A percentile compares a stretch with the other conserved stretches of the same genome.
These are phyloP conservation scores for Neosilurus mollespiculum DNA, from an alignment of 2,797 vertebrate genomes.

Conservation along the genomic window DNA sequence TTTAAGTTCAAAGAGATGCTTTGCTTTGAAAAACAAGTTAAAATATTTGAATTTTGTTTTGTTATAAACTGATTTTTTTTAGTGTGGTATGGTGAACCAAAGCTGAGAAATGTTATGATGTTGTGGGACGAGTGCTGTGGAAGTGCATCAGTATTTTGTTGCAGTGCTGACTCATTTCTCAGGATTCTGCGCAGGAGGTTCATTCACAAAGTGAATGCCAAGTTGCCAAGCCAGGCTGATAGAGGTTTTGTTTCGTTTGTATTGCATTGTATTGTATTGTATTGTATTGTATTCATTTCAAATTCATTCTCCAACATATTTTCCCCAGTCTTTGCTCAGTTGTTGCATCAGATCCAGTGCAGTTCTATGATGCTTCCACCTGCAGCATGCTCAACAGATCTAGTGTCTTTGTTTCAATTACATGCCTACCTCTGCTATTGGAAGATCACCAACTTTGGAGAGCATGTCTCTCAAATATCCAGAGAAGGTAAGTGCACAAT, in stretches of 20 bases:
- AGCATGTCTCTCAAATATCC: constrained; percentile 81
- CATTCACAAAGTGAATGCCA: constrained; percentile 84
- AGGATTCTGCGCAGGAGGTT: constrained; percentile 77
- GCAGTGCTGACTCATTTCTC: constrained; percentile 70
- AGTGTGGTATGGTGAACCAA: constrained; percentile 81
- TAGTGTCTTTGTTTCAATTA: constrained; percentile 87
- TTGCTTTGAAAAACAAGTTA: background rate
- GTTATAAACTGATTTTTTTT: constrained; percentile 31
- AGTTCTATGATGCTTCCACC: constrained; percentile 68
- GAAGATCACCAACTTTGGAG: constrained; percentile 79
- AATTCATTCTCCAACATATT: constrained; percentile 39
- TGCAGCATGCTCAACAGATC: constrained; percentile 60
- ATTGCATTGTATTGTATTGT: background rate
- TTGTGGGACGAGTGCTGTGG: constrained; percentile 84
- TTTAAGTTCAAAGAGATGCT: background rate
- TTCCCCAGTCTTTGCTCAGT: constrained; percentile 74
- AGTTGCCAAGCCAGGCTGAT: constrained; percentile 86
- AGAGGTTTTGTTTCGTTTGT: constrained; percentile 72
- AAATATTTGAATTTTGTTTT: background rate
- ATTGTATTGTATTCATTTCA: background rate
- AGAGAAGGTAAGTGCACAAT: constrained; percentile 81
- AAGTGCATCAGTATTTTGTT: constrained; percentile 73
- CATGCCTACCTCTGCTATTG: constrained; percentile 81
- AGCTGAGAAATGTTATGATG: constrained; percentile 73
- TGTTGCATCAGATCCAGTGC: constrained; percentile 82